These are phyloP conservation scores for Neopelma chrysocephalum DNA, from an alignment of 2,797 vertebrate genomes.

Conservation along the genomic window DNA sequence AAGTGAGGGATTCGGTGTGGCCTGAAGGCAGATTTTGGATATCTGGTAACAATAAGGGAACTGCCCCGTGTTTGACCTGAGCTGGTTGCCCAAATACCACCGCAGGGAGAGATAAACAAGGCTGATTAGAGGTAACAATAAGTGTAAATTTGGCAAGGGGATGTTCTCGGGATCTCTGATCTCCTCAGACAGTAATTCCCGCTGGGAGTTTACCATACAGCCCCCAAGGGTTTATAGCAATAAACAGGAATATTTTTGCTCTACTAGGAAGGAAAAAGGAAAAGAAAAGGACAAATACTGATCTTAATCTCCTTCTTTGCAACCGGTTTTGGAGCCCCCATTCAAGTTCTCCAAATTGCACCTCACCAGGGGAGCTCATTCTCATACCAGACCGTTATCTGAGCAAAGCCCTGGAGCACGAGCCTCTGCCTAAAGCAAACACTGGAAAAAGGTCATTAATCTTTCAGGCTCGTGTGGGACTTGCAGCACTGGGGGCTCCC, in stretches of 20 bases:
- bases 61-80: slow-evolving; percentile 17
- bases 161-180: slow-evolving; percentile 48
- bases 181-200: slow-evolving; percentile 45
- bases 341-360: slow-evolving; percentile 34
- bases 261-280: slow-evolving; percentile 40
- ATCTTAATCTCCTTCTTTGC: slow-evolving; percentile 59
- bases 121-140: neutral
- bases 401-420: neutral
- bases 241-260: slow-evolving; percentile 62
- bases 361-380: slow-evolving; percentile 44
- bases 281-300: slow-evolving; percentile 33
- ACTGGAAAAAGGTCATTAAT: neutral
- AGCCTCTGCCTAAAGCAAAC: slow-evolving; percentile 19
- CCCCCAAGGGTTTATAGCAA: slow-evolving; percentile 46
- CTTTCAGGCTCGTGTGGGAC: neutral
- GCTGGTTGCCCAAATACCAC: slow-evolving; percentile 11
- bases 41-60: neutral
- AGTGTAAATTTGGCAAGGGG: slow-evolving; percentile 37
- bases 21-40: neutral
- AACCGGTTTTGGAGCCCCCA: slow-evolving; percentile 9
- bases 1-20: neutral
- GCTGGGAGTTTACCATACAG: slow-evolving; percentile 32
- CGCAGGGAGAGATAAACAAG: slow-evolving; percentile 31
- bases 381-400: slow-evolving; percentile 22
- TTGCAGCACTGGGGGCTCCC: neutral